These are phyloP conservation scores for Eurystomus glaucurus DNA, from an alignment of 2,797 vertebrate species.

Conservation along the genomic window DNA sequence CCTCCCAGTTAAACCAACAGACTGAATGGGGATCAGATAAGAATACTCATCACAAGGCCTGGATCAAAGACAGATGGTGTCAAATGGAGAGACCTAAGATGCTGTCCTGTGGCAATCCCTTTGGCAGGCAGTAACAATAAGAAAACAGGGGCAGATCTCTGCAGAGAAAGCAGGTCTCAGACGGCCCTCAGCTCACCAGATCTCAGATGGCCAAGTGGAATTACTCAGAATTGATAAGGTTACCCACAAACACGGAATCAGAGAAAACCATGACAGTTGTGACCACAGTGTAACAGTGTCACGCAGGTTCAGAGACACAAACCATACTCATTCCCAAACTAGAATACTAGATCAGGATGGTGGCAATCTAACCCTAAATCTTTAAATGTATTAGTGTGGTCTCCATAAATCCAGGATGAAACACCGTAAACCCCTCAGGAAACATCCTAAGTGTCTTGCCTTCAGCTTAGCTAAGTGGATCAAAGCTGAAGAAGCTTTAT, in stretches of 20 bases:
- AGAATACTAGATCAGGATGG: not conserved
- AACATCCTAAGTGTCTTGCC: not conserved
- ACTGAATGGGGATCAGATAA: not conserved
- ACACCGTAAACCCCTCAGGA: not conserved
- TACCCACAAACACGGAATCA: not conserved
- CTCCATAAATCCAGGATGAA: not conserved
- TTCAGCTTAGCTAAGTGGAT: not conserved
- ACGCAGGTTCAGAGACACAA: fast-evolving
- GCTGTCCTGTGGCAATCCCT: not conserved
- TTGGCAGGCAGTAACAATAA: not conserved
- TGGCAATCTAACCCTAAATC: not conserved
- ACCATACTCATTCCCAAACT: not conserved
- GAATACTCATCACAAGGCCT: not conserved
- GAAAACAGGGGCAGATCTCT: not conserved
- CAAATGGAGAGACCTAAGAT: not conserved
- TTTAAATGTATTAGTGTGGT: not conserved
- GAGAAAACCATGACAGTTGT: not conserved
- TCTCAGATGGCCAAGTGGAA: not conserved
- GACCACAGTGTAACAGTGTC: not conserved
- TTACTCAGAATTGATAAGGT: not conserved
- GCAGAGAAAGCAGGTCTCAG: not conserved
- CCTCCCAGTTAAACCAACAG: not conserved
- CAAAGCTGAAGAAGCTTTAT: not conserved
- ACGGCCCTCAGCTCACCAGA: not conserved
- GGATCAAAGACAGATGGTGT: not conserved